Evolutionary conservation across 2,888 invertebrate species (phyloP).

Genomic region (Sinopyrophorus schimmeli): DNA sequence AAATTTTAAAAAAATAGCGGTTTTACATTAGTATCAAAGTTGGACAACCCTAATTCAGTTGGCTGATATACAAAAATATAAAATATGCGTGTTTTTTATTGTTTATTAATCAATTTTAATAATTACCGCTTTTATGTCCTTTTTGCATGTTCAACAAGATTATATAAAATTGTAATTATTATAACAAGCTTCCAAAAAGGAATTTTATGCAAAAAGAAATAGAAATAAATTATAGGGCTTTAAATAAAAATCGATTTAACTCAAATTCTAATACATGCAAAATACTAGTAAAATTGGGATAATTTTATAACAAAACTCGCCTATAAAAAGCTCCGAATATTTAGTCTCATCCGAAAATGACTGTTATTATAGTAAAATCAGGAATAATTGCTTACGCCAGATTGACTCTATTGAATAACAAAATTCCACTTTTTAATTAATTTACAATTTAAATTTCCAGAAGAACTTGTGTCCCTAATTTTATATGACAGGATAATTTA

Average conservation of each 20-base stretch:
- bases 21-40: too few species aligned
- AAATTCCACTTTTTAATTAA: conserved; percentile 17
- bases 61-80: too few species aligned
- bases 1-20: too few species aligned
- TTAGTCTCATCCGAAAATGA: conserved; percentile 11
- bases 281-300: conserved; percentile 8
- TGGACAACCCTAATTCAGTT: too few species aligned
- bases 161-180: too few species aligned
- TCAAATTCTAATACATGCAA: conserved; percentile 21
- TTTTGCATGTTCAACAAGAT: too few species aligned
- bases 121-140: too few species aligned
- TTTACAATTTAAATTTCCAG: conserved; percentile 15
- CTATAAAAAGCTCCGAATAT: conserved; percentile 9
- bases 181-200: too few species aligned
- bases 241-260: conserved; percentile 17
- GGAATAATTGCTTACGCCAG: conserved; percentile 26
- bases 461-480: conserved; percentile 8
- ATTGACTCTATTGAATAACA: conserved; percentile 18
- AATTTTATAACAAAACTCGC: conserved; percentile 12
- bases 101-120: too few species aligned
- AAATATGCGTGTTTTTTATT: too few species aligned
- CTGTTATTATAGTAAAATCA: conserved; percentile 27
- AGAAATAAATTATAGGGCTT: conserved; percentile 21
- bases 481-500: conserved; percentile 2
- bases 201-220: too few species aligned